Base-by-base conservation (phyloP, 2,113 vertebrate genomes). In the Elephas maximus region DNA sequence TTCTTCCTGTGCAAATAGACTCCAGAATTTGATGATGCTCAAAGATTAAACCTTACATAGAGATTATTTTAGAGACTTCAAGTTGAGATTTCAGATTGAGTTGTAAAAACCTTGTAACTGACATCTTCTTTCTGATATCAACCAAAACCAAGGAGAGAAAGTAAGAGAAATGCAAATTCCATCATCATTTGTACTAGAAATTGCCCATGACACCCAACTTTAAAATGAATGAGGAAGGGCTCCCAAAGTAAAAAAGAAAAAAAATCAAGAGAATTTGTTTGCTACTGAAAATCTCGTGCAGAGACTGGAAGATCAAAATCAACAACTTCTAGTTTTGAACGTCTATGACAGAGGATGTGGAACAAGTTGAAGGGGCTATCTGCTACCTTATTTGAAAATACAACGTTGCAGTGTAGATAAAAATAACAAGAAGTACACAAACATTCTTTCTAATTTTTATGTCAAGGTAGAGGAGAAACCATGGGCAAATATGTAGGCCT, bases 121-220 rank as follows among this genome's bases (percentile, higher is more conserved):
- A 69, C 37, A n/a, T 41, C 15, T 84, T 84, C n/a, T 62, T 93
- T 76, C 65, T 81, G 60, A 87, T 82, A 86, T 89, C 28, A 96
- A 94, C 30, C 45, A 76, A 86, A 62, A 93, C 21, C 57, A 84
- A 88, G 21, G 30, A 92, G 1, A 89, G 2, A 23, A 87, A 65
- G 3, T 76, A 92, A 79, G 9, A 87, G 71, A 87, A 90, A 51
- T 57, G 11, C 17, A 92, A 86, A 85, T 77, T 57, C 30, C 37
- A 24, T 82, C 37, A 65, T 67, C 18, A 74, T 4, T 62, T 4
- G 69, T 79, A 51, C 62, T 85, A 86, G 83, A 76, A 86, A 95
- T 48, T 87, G 79, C 3, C 3, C 18, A 74, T 62, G 33, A 89
- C 2, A 80, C 1, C 8, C 33, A 76, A 88, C 37, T 30, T 95